A percentile compares a stretch with the other conserved stretches of the same genome.
These are phyloP conservation scores for Cecidostiba fungosa DNA, from an alignment of 2,888 invertebrate genomes.

Conservation along the genomic window DNA sequence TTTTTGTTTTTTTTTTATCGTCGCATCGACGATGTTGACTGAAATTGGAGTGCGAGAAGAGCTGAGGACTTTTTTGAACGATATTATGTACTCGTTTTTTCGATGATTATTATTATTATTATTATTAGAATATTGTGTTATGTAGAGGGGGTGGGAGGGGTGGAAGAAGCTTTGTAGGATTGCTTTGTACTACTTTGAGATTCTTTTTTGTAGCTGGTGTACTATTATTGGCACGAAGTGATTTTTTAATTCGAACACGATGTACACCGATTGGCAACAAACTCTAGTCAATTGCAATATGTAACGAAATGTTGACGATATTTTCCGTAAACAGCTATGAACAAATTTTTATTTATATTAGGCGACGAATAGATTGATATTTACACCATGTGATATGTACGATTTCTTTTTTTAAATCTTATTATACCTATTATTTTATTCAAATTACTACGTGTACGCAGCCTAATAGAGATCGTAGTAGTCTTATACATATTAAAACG, in stretches of 20 bases:
- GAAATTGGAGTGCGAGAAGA: neutral
- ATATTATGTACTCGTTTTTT: neutral
- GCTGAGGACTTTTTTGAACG: neutral
- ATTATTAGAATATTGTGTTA: neutral
- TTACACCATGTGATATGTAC: constrained; percentile 42
- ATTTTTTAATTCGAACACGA: neutral
- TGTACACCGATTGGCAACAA: constrained; percentile 57
- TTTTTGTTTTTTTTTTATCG: neutral
- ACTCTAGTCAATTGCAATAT: constrained; percentile 57
- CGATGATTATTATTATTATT: neutral
- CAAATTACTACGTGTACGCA: neutral
- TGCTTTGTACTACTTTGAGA: neutral
- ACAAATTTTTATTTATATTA: constrained; percentile 47
- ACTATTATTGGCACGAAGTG: neutral
- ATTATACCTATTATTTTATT: constrained; percentile 36
- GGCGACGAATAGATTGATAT: constrained; percentile 22
- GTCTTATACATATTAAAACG: neutral
- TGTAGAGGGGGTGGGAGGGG: neutral
- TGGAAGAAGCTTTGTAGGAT: neutral
- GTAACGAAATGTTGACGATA: constrained; percentile 32
- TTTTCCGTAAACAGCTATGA: neutral
- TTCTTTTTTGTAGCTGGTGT: neutral
- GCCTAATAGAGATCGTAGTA: neutral
- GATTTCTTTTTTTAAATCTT: neutral
- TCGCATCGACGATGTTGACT: neutral